Percentiles rank a stretch among this genome's conserved stretches.
Evolutionary conservation across 1,140 invertebrate genomes (phyloP).

Genomic region (Drosophila fuyamai): DNA sequence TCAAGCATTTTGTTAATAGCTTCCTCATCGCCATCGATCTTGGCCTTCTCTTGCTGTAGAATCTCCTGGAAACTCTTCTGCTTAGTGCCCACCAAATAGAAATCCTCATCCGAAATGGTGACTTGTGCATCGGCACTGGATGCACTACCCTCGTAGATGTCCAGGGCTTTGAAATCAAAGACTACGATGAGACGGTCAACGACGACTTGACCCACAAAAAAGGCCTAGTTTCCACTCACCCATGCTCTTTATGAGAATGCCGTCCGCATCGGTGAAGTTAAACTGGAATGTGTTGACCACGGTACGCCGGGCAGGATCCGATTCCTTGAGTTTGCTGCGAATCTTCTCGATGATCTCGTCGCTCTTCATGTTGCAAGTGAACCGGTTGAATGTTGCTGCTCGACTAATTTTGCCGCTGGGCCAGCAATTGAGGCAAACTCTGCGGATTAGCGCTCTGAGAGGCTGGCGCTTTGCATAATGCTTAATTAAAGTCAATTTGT

Average conservation of each 20-base stretch:
- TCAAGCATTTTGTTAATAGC: constrained; percentile 78
- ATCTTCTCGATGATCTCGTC: constrained; percentile 82
- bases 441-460: constrained; percentile 62
- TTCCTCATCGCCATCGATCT: constrained; percentile 69
- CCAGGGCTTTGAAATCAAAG: constrained; percentile 83
- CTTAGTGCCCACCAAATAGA: constrained; percentile 77
- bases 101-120: constrained; percentile 77
- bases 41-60: constrained; percentile 61
- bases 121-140: constrained; percentile 60
- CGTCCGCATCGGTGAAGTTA: constrained; percentile 78
- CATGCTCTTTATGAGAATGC: constrained; percentile 78
- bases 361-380: constrained; percentile 71
- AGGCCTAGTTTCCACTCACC: constrained; percentile 60
- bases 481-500: constrained; percentile 84
- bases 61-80: constrained; percentile 71
- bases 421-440: constrained; percentile 66
- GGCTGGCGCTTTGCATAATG: constrained; percentile 75
- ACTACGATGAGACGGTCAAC: constrained; percentile 66
- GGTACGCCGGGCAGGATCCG: constrained; percentile 72
- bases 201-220: neutral
- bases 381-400: constrained; percentile 48
- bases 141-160: constrained; percentile 76
- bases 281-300: constrained; percentile 80
- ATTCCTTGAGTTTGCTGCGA: constrained; percentile 77
- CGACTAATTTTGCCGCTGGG: constrained; percentile 56